A percentile compares a stretch with the other conserved stretches of the same genome.
phyloP scores from a whole-genome alignment of 2,113 vertebrate species.

The Typhlomys cinereus region DNA sequence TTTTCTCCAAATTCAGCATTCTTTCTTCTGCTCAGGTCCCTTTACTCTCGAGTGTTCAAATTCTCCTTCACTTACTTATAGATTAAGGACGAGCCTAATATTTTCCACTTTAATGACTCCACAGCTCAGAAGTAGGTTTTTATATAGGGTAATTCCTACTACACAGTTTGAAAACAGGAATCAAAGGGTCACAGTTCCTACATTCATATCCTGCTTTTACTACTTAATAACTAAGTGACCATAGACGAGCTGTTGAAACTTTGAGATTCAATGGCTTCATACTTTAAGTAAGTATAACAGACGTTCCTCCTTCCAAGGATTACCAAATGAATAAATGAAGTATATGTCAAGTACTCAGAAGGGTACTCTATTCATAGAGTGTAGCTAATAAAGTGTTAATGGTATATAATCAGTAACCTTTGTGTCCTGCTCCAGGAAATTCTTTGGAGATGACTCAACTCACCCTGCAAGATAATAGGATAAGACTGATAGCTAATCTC shows the following conservation, averaged over 20 bases:
- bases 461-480: constrained; percentile 65
- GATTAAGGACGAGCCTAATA: background rate
- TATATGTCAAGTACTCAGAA: background rate
- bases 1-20: constrained; percentile 48
- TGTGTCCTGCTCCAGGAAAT: constrained; percentile 65
- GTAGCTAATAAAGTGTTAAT: constrained; percentile 16
- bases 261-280: background rate
- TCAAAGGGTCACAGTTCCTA: background rate
- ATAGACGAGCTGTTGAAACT: background rate
- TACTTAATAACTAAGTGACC: background rate
- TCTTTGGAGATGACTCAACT: constrained; percentile 67
- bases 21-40: background rate
- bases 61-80: background rate
- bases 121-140: background rate
- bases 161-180: background rate
- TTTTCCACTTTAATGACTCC: background rate
- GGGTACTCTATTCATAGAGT: background rate
- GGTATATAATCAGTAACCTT: constrained; percentile 30
- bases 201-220: background rate
- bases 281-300: background rate
- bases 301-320: background rate
- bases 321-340: background rate
- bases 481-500: constrained; percentile 67
- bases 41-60: background rate
- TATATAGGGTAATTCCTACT: background rate